Percentiles rank a stretch among this genome's conserved stretches.
These are phyloP conservation scores for Tichodroma muraria DNA, from an alignment of 2,113 vertebrate genomes.

Conservation along the genomic window DNA sequence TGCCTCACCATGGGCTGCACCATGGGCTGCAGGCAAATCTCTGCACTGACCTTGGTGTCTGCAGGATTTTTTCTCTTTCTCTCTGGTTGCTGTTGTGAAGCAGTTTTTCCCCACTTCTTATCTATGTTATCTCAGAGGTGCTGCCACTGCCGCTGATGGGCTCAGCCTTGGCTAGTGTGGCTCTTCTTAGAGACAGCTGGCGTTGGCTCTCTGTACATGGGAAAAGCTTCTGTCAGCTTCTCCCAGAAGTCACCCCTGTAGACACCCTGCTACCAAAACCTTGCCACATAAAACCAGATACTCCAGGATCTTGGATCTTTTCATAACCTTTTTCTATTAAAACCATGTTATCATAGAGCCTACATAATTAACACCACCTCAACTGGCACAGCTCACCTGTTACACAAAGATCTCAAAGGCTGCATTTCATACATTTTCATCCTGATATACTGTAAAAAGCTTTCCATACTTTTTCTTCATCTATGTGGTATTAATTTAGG, in stretches of 20 bases:
- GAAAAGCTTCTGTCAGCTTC: not conserved
- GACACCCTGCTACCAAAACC: not conserved
- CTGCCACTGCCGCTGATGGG: fast-evolving
- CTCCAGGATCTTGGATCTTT: not conserved
- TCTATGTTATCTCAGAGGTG: not conserved
- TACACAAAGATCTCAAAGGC: not conserved
- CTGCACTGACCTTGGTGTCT: not conserved
- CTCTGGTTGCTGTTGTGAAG: not conserved
- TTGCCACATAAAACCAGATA: not conserved
- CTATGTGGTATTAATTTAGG: not conserved
- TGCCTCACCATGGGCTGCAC: not conserved
- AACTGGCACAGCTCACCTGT: not conserved
- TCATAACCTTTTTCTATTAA: not conserved
- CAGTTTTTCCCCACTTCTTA: not conserved
- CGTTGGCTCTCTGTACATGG: fast-evolving
- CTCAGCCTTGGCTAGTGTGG: fast-evolving
- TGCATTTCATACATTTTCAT: not conserved
- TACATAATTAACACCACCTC: not conserved
- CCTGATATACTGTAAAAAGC: not conserved
- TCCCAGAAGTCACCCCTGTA: not conserved
- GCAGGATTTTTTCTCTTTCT: not conserved
- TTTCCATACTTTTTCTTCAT: not conserved
- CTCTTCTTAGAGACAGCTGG: fast-evolving
- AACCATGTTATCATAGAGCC: not conserved
- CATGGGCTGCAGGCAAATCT: not conserved